Conservation (phyloP, 2,888 invertebrate species). For the Mesoligia furuncula region DNA sequence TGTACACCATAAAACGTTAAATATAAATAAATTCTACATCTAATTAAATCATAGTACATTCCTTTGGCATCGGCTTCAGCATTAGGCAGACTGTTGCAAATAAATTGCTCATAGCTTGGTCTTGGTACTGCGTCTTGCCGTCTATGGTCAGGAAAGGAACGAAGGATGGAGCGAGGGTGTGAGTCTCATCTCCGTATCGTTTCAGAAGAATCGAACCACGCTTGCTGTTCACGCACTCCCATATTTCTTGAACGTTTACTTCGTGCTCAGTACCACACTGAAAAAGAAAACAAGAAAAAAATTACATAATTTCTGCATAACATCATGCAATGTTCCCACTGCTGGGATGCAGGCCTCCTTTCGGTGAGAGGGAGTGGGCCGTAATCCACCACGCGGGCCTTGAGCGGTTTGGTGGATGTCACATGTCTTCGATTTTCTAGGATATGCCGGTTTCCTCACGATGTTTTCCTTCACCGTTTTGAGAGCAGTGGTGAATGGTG, state of each 20-base stretch:
- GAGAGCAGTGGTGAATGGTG: background rate
- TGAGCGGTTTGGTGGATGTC: background rate
- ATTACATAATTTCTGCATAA: background rate
- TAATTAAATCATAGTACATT: constrained; percentile 55
- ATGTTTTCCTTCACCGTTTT: background rate
- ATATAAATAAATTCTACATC: constrained; percentile 25
- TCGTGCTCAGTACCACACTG: constrained; percentile 73
- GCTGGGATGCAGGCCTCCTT: background rate
- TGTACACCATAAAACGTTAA: background rate
- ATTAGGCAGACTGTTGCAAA: constrained; percentile 67
- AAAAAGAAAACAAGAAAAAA: constrained; percentile 49
- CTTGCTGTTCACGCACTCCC: constrained; percentile 69
- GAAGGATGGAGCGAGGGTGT: constrained; percentile 64
- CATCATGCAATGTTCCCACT: background rate
- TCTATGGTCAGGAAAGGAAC: constrained; percentile 74
- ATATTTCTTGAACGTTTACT: constrained; percentile 65
- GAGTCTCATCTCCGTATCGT: constrained; percentile 73
- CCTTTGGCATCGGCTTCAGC: constrained; percentile 62
- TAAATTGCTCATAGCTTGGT: constrained; percentile 64
- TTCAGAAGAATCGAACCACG: constrained; percentile 69
- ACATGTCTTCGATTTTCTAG: background rate
- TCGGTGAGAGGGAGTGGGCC: background rate
- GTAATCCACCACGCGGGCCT: too few species aligned
- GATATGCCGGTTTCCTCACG: background rate
- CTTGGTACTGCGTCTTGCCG: constrained; percentile 62